Conservation (phyloP, 1,140 invertebrate species). For the Drosophila insularis region DNA sequence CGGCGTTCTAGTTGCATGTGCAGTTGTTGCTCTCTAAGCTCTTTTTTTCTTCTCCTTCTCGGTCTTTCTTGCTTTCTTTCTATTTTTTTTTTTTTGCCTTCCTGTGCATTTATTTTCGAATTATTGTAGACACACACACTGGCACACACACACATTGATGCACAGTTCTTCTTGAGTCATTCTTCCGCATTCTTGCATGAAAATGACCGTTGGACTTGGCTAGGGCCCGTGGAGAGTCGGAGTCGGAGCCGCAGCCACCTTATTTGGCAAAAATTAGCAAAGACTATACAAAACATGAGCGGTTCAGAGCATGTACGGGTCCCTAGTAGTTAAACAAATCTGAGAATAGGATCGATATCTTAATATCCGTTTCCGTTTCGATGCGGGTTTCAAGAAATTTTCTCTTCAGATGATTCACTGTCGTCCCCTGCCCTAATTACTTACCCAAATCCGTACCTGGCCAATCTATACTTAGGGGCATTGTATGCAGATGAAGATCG, state of each 20-base stretch:
- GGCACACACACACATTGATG: not conserved
- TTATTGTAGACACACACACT: slow-evolving; percentile 57
- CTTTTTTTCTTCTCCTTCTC: slow-evolving; percentile 28
- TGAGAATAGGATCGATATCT: too few relatives aligned
- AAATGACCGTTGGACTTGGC: slow-evolving; percentile 64
- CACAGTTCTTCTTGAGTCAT: slow-evolving; percentile 67
- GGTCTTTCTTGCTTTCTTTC: not conserved
- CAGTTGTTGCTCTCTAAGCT: slow-evolving; percentile 61
- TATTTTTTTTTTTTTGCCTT: slow-evolving; percentile 38
- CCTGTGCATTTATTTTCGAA: slow-evolving; percentile 76
- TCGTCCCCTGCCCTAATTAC: too few relatives aligned
- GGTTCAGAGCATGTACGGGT: not conserved
- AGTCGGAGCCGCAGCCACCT: slow-evolving; percentile 29
- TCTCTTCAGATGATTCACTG: not conserved
- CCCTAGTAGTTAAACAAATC: too few relatives aligned
- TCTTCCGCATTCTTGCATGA: slow-evolving; percentile 77
- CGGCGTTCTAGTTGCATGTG: slow-evolving; percentile 47
- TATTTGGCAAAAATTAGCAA: slow-evolving; percentile 71
- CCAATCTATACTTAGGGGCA: slow-evolving; percentile 5
- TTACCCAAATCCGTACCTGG: not conserved
- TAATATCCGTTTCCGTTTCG: too few relatives aligned
- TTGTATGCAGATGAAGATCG: slow-evolving; percentile 64
- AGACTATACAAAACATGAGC: not conserved
- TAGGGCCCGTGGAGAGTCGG: slow-evolving; percentile 10
- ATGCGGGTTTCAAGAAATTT: too few relatives aligned